Evolutionary conservation across 1,140 invertebrate genomes (phyloP), one percentile per base, ranked within the genome.

Genomic region (Eubasilissa regina): DNA sequence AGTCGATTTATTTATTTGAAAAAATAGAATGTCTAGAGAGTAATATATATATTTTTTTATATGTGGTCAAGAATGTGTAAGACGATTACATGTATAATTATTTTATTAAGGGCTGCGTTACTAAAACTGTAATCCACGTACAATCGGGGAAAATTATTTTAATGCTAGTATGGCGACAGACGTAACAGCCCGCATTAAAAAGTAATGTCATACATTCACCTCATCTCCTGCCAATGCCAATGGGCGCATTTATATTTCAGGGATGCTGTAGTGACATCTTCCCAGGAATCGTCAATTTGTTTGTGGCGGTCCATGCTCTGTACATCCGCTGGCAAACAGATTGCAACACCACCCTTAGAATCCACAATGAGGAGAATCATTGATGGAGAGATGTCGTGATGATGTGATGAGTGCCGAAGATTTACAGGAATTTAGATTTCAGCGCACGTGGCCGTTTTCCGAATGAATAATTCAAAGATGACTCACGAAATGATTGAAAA

Each of bases 251-350:
- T 60, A 56, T 74, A 79, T 79, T 75, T 75, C 43, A 64, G 53
- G 17, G 35, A 64, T 51, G 75, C 66, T 25, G 25, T 62, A 8
- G 70, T 17, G 78, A 78, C 78, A 78, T 80, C 70, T 82, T 82
- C 78, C 74, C 75, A 80, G 78, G 78, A 80, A 75, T 82, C 78
- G 78, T 82, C 81, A 82, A 77, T 79, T 79, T 74, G 80, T 35
- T 35, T 35, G 76, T 60, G 62, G 60, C 72, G 60, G 60, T 43
- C 19, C 53, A 15, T 56, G 53, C 17, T 15, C 17, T n/a, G 51
- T 1, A 17, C 45, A 51, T 62, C 73, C 55, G 35, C 44, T 19
- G 75, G 75, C 81, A 77, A 82, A 82, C 70, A 80, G 75, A 82
- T 82, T 82, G 78, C 56, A 72, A 72, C 60, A 15, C 25, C 55